Conservation (phyloP, 2,888 invertebrate genomes). For the Thymelicus acteon region DNA sequence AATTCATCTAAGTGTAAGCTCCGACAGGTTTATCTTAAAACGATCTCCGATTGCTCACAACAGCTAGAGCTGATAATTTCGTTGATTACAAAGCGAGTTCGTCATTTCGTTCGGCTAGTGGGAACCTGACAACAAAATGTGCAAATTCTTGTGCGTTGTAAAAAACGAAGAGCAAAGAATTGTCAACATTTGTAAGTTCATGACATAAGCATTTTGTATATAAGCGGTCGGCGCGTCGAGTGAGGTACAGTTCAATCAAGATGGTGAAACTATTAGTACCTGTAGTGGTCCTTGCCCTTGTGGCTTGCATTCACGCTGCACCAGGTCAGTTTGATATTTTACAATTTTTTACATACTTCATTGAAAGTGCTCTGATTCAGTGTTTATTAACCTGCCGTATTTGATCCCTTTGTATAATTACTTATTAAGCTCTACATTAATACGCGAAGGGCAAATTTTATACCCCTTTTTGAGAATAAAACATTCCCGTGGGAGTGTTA, state of each 20-base stretch:
- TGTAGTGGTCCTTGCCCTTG: slow-evolving; percentile 64
- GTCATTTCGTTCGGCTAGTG: slow-evolving; percentile 20
- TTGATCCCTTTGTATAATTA: too few species aligned
- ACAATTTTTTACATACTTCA: too few species aligned
- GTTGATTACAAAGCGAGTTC: slow-evolving; percentile 15
- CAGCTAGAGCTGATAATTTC: slow-evolving; percentile 18
- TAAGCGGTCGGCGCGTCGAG: slow-evolving; percentile 49
- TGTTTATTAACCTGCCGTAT: too few species aligned
- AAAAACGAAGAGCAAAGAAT: slow-evolving; percentile 66
- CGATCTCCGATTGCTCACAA: slow-evolving; percentile 4
- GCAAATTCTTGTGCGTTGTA: slow-evolving; percentile 47
- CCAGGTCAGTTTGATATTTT: slow-evolving; percentile 56
- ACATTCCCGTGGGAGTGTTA: too few species aligned
- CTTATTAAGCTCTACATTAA: too few species aligned
- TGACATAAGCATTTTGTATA: slow-evolving; percentile 68
- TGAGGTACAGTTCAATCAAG: slow-evolving; percentile 52
- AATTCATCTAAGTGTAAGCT: too few species aligned
- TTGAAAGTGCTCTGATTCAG: too few species aligned
- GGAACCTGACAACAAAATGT: slow-evolving; percentile 23
- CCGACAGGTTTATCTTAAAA: background rate
- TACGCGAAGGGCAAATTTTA: too few species aligned
- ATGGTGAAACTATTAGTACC: slow-evolving; percentile 68
- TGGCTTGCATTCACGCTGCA: slow-evolving; percentile 63
- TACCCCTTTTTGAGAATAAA: too few species aligned
- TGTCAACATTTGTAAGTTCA: slow-evolving; percentile 59